Conservation (phyloP, 2,888 invertebrate species). For the Stenichneumon culpator region DNA sequence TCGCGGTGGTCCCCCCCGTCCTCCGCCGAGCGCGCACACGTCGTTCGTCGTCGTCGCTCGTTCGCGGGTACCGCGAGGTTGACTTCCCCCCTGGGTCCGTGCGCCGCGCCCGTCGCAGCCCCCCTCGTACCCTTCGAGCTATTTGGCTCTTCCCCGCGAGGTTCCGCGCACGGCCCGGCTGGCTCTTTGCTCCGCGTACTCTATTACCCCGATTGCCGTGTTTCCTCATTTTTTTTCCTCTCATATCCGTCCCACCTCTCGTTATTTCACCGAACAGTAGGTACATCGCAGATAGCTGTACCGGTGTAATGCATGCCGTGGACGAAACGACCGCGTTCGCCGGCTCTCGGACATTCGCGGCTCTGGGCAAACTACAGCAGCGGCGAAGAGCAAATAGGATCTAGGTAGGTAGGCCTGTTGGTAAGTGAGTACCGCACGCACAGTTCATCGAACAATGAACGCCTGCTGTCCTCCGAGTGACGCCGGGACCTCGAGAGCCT, state of each 20-base stretch:
- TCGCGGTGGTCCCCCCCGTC: slow-evolving; percentile 49
- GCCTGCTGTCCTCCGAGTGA: neutral
- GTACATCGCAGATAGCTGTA: slow-evolving; percentile 10
- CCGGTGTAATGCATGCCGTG: neutral
- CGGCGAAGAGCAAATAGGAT: slow-evolving; percentile 9
- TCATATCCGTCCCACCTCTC: slow-evolving; percentile 20
- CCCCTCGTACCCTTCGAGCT: slow-evolving; percentile 55
- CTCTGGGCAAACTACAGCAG: neutral
- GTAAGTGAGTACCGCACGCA: slow-evolving; percentile 7
- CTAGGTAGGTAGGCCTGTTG: neutral
- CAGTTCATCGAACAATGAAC: slow-evolving; percentile 13
- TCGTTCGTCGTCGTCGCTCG: slow-evolving; percentile 42
- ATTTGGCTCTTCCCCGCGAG: slow-evolving; percentile 51
- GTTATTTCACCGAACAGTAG: slow-evolving; percentile 8
- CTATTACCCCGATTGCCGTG: slow-evolving; percentile 13
- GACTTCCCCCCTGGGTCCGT: slow-evolving; percentile 60
- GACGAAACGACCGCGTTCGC: slow-evolving; percentile 32
- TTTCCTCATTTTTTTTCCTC: slow-evolving; percentile 44
- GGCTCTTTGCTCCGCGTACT: slow-evolving; percentile 30
- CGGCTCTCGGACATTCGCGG: slow-evolving; percentile 40
- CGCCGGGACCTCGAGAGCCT: neutral
- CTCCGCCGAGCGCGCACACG: slow-evolving; percentile 46
- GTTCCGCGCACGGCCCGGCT: slow-evolving; percentile 1
- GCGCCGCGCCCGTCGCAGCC: slow-evolving; percentile 4
- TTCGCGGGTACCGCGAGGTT: slow-evolving; percentile 43